Percentiles rank a stretch among this genome's conserved stretches.
phyloP scores from a whole-genome alignment of 2,113 vertebrate species.

The Gobiocypris rarus region DNA sequence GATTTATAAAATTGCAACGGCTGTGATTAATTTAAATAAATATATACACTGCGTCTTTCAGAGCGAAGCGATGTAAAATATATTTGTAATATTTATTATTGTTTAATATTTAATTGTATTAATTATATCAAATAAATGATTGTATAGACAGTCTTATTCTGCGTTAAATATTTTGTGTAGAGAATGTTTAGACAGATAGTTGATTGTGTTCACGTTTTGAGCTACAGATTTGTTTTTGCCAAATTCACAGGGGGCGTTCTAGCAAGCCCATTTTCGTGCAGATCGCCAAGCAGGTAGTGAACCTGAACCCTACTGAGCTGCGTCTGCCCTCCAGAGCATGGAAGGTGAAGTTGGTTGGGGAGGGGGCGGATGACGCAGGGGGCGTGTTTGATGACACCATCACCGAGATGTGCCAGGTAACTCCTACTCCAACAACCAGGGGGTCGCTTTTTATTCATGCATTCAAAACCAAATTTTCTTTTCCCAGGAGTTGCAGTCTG shows the following conservation, averaged over 20 bases:
- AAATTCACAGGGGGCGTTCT: slow-evolving; percentile 76
- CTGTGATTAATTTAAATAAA: too few species aligned
- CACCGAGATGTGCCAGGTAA: slow-evolving; percentile 84
- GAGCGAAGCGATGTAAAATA: too few species aligned
- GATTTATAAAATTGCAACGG: too few species aligned
- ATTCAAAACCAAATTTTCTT: neutral
- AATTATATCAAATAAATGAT: too few species aligned
- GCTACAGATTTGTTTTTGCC: neutral
- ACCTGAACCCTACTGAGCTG: slow-evolving; percentile 79
- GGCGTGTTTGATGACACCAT: slow-evolving; percentile 85
- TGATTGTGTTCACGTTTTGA: neutral
- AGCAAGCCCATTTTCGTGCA: slow-evolving; percentile 84
- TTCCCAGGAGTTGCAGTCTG: slow-evolving; percentile 79
- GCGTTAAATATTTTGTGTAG: neutral
- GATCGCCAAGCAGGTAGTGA: slow-evolving; percentile 81
- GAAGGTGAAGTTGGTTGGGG: slow-evolving; percentile 83
- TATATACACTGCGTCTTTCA: too few species aligned
- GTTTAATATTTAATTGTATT: too few species aligned
- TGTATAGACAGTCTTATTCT: too few species aligned
- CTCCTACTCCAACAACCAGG: neutral
- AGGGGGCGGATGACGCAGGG: slow-evolving; percentile 83
- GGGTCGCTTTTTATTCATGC: neutral
- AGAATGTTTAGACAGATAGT: neutral
- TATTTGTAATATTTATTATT: too few species aligned
- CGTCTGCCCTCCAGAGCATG: slow-evolving; percentile 81